Evolutionary conservation across 2,113 vertebrate genomes (phyloP).

Genomic region (Brienomyrus brachyistius): DNA sequence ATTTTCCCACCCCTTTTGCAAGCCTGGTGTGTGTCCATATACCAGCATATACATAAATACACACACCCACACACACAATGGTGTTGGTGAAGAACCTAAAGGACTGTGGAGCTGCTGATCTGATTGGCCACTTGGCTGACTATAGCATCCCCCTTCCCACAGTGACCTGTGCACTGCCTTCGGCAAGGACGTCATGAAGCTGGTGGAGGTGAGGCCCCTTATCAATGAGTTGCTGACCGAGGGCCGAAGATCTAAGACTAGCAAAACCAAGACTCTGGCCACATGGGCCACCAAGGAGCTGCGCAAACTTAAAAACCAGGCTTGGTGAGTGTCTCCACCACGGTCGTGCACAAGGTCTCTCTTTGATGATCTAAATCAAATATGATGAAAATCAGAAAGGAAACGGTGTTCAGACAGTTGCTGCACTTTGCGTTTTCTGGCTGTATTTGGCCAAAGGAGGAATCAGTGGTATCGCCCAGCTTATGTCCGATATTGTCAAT

Average conservation of each 20-base stretch:
- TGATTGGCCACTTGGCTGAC: neutral
- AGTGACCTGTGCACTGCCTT: constrained; percentile 94
- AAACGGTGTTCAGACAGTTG: neutral
- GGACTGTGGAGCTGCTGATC: neutral
- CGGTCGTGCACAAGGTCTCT: neutral
- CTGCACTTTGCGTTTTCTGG: neutral
- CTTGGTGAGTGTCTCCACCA: constrained; percentile 67
- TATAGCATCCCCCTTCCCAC: neutral
- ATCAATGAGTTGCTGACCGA: constrained; percentile 95
- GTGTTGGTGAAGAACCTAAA: neutral
- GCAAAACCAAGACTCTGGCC: constrained; percentile 92
- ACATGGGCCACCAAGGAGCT: constrained; percentile 98
- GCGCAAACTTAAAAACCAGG: constrained; percentile 95
- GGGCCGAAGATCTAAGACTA: constrained; percentile 89
- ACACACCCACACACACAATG: neutral
- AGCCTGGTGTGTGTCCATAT: no score
- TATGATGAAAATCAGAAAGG: neutral
- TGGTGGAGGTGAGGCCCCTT: constrained; percentile 90
- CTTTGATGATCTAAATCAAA: neutral
- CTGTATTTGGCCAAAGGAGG: neutral
- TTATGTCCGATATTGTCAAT: neutral
- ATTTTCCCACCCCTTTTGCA: no score
- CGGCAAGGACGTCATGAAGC: constrained; percentile 92
- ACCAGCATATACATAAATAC: no score
- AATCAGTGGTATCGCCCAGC: neutral